A percentile compares a stretch with the other conserved stretches of the same genome.
Conservation (phyloP, 2,797 vertebrate genomes). For the Periophthalmus magnuspinnatus region DNA sequence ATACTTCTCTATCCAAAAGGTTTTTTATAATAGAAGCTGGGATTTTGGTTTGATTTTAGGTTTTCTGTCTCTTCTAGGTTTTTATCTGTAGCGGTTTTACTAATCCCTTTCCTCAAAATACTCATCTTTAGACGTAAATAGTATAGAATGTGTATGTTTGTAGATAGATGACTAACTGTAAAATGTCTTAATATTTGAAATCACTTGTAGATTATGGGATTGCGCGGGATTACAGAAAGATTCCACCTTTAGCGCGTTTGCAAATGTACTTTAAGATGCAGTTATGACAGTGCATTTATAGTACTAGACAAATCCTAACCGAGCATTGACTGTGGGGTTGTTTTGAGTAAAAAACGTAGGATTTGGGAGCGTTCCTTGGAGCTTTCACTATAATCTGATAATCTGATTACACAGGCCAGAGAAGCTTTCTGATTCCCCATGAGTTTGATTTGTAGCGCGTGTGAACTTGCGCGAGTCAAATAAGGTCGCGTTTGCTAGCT, state of each 20-base stretch:
- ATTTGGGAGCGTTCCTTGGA: slow-evolving; percentile 38
- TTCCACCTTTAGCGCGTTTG: slow-evolving; percentile 8
- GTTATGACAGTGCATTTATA: slow-evolving; percentile 18
- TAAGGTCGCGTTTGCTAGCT: background rate
- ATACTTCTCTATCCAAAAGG: slow-evolving; percentile 35
- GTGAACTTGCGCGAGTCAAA: slow-evolving; percentile 1
- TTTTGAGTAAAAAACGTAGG: slow-evolving; percentile 34
- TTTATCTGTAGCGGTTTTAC: slow-evolving; percentile 13
- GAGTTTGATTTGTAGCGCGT: slow-evolving; percentile 10
- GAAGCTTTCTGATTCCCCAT: slow-evolving; percentile 42
- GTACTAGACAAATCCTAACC: slow-evolving; percentile 32
- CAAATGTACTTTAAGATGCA: background rate
- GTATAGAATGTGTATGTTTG: slow-evolving; percentile 2
- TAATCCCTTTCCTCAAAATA: slow-evolving; percentile 18
- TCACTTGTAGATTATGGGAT: slow-evolving; percentile 48
- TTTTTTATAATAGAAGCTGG: slow-evolving; percentile 45
- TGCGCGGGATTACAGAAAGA: slow-evolving; percentile 39
- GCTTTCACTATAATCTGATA: slow-evolving; percentile 55
- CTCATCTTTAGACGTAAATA: slow-evolving; percentile 15
- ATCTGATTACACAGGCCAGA: slow-evolving; percentile 59
- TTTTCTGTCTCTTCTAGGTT: slow-evolving; percentile 48
- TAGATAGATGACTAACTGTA: slow-evolving; percentile 25
- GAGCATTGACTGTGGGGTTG: slow-evolving; percentile 19
- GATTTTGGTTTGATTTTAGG: slow-evolving; percentile 1
- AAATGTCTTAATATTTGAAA: slow-evolving; percentile 45